These are phyloP conservation scores for Habrosyne pyritoides DNA, from an alignment of 2,888 invertebrate species.

Conservation along the genomic window DNA sequence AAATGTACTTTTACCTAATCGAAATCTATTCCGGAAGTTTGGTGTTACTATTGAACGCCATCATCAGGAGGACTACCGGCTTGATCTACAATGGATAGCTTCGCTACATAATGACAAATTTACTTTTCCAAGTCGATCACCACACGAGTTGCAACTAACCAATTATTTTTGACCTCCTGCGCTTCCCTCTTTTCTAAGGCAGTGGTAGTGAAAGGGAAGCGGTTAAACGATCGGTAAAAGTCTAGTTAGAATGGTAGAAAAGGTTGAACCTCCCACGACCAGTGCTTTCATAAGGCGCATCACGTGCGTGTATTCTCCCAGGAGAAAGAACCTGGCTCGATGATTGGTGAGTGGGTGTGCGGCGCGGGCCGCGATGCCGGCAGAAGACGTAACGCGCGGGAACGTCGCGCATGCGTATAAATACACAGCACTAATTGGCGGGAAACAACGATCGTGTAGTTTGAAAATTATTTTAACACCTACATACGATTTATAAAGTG, in stretches of 20 bases:
- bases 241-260: slow-evolving; percentile 25
- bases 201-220: not conserved
- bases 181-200: slow-evolving; percentile 13
- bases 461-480: too few relatives aligned
- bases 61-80: not conserved
- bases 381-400: slow-evolving; percentile 66
- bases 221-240: not conserved
- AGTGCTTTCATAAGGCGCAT: slow-evolving; percentile 66
- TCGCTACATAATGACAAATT: slow-evolving; percentile 7
- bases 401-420: slow-evolving; percentile 62
- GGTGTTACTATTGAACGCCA: not conserved
- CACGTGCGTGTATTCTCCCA: slow-evolving; percentile 60
- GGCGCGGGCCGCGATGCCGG: slow-evolving; percentile 34
- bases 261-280: slow-evolving; percentile 55
- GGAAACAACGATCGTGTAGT: slow-evolving; percentile 42
- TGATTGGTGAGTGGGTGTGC: slow-evolving; percentile 56
- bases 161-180: slow-evolving; percentile 21
- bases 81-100: not conserved
- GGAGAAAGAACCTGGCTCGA: slow-evolving; percentile 55
- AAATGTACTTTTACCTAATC: too few relatives aligned
- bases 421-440: slow-evolving; percentile 48
- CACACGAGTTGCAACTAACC: slow-evolving; percentile 21
- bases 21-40: too few relatives aligned
- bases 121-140: slow-evolving; percentile 23
- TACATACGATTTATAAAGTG: too few relatives aligned